phyloP scores from a whole-genome alignment of 2,888 invertebrate species.

The Cylindroiulus punctatus region DNA sequence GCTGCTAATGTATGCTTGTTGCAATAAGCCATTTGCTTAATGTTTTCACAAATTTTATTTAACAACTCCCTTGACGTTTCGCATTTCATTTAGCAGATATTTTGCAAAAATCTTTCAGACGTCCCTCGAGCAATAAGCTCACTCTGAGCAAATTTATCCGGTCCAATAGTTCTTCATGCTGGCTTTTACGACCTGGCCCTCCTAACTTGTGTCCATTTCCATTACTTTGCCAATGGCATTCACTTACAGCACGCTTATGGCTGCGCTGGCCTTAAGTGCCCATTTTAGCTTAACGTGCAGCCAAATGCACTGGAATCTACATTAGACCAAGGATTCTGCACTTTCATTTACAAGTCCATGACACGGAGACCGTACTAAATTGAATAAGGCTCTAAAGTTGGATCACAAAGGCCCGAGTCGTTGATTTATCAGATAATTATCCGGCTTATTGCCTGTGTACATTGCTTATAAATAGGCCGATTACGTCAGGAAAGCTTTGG shows the following conservation, averaged over 20 bases:
- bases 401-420: conserved; percentile 9
- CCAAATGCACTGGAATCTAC: neutral
- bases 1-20: neutral
- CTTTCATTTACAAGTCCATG: conserved; percentile 17
- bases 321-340: conserved; percentile 38
- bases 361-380: neutral
- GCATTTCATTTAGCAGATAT: neutral
- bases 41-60: neutral
- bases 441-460: conserved; percentile 9
- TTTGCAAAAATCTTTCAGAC: neutral
- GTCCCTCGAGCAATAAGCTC: neutral
- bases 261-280: neutral
- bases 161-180: neutral
- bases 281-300: conserved; percentile 15
- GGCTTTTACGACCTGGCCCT: neutral
- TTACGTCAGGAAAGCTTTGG: neutral
- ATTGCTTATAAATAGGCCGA: neutral
- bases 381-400: conserved; percentile 29
- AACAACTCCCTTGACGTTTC: neutral
- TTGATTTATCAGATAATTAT: conserved; percentile 34
- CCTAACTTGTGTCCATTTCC: neutral
- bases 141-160: neutral
- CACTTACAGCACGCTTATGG: conserved; percentile 25
- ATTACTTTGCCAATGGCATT: conserved; percentile 20
- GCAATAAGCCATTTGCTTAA: neutral